These are phyloP conservation scores for Lordiphosa stackelbergi DNA, from an alignment of 1,140 invertebrate species.

Conservation along the genomic window DNA sequence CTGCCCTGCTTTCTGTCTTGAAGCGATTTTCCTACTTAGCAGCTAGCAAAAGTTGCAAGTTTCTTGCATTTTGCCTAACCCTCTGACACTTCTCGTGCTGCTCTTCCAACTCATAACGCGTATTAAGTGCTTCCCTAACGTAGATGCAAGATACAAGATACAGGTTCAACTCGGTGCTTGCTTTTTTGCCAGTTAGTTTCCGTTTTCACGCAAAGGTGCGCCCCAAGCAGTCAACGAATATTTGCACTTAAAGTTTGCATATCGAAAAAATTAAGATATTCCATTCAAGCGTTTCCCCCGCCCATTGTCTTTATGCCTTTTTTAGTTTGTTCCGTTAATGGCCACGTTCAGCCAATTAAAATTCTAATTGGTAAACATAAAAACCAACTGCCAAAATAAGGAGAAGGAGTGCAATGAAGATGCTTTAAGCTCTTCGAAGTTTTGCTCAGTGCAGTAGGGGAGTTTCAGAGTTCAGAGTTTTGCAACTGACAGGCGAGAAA, in stretches of 20 bases:
- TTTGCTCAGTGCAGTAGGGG: slow-evolving; percentile 32
- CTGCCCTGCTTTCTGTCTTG: slow-evolving; percentile 38
- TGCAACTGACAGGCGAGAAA: slow-evolving; percentile 20
- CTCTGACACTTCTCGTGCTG: slow-evolving; percentile 23
- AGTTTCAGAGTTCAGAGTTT: slow-evolving; percentile 5
- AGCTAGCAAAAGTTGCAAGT: slow-evolving; percentile 57
- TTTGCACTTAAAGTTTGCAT: slow-evolving; percentile 8
- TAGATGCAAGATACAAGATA: slow-evolving; percentile 15
- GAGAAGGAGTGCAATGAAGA: slow-evolving; percentile 10
- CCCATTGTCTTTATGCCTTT: slow-evolving; percentile 60
- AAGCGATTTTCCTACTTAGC: slow-evolving; percentile 68
- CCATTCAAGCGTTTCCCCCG: slow-evolving; percentile 14
- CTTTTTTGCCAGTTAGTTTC: slow-evolving; percentile 48
- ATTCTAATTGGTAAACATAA: slow-evolving; percentile 48
- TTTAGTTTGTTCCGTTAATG: slow-evolving; percentile 37
- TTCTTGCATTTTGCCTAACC: slow-evolving; percentile 29
- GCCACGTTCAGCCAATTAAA: slow-evolving; percentile 63
- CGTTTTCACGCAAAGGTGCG: slow-evolving; percentile 37
- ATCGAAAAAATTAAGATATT: slow-evolving; percentile 40
- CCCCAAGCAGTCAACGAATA: slow-evolving; percentile 24
- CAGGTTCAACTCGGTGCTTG: slow-evolving; percentile 24
- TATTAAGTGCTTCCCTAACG: slow-evolving; percentile 47
- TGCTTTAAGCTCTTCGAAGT: slow-evolving; percentile 21
- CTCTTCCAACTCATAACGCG: slow-evolving; percentile 43
- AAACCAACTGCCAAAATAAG: slow-evolving; percentile 36